Conservation (phyloP, 92 coral and sea anemone species). For the Actinernus sp. region DNA sequence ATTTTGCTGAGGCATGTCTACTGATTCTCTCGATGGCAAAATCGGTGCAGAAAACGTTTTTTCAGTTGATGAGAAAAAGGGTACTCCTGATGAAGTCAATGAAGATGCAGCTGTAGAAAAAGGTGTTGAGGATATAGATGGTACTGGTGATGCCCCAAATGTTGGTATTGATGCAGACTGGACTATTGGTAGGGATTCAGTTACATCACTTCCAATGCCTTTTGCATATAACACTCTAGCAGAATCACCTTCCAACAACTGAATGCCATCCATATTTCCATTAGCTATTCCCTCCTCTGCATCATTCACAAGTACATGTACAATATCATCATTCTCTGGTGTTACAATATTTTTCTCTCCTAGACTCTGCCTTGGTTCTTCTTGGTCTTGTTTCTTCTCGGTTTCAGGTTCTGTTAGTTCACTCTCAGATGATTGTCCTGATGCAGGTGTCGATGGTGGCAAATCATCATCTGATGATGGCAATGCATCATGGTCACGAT, state of each 20-base stretch:
- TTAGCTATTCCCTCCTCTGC: not conserved
- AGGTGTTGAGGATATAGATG: too few species aligned
- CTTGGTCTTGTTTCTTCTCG: not conserved
- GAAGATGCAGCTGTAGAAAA: too few species aligned
- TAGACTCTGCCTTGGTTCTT: too few species aligned
- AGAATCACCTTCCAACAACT: not conserved
- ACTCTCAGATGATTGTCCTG: slow-evolving; percentile 15
- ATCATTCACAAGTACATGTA: not conserved
- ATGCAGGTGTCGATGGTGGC: slow-evolving; percentile 17
- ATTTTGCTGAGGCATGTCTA: too few species aligned
- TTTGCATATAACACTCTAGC: not conserved
- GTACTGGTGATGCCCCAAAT: not conserved
- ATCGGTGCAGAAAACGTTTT: too few species aligned
- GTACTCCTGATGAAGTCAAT: too few species aligned
- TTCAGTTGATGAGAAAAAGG: too few species aligned
- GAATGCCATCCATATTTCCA: not conserved
- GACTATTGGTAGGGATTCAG: not conserved
- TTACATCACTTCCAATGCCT: not conserved
- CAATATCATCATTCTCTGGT: not conserved
- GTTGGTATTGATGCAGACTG: not conserved
- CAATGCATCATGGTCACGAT: not conserved
- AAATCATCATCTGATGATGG: slow-evolving; percentile 19
- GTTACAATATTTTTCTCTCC: too few species aligned
- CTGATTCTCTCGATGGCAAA: too few species aligned
- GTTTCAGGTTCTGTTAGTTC: slow-evolving; percentile 6